Base-by-base conservation (phyloP, 2,888 invertebrate genomes). In the Melipona bicolor region DNA sequence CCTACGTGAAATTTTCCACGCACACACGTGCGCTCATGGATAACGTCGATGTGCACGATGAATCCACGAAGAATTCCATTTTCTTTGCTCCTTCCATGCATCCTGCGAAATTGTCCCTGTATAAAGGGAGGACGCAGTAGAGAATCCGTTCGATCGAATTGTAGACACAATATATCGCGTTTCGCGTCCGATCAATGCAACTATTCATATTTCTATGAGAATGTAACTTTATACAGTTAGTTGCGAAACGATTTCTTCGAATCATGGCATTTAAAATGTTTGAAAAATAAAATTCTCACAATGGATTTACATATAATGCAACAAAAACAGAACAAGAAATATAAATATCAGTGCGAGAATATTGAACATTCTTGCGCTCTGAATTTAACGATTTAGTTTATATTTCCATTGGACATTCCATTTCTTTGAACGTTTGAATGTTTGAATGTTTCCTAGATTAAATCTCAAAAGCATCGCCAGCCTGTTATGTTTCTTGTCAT, bases 31-130 rank as follows among this genome's bases (percentile, higher is more conserved):
- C 36, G 21, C 36, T 59, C 15, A 4, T 19, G 15, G 32, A 27
- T 4, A 56, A 13, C n/a, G 36, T 69, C 21, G 72, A 74, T 78
- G 54, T 61, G 75, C 61, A 50, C 61, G 19, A 65, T 32, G 70
- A 64, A 36, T 69, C 62, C 59, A 76, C 50, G 73, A 73, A 68
- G 79, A 87, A 89, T 89, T 87, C 83, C 79, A 89, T 89, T 89
- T 87, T 77, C 83, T 69, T 73, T 61, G 75, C 67, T 56, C 21
- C n/a, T n/a, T n/a, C 36, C 61, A 43, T 61, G 64, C 49, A 61
- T 62, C 49, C 69, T 54, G 69, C 49, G 78, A 77, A 82, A 89
- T 83, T 79, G 76, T 80, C 70, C 61, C 59, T 50, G 62, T 78
- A 85, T 83, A 85, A 74, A 24, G 65, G 67, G 19, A 36, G 24